phyloP scores from a whole-genome alignment of 92 coral and sea anemone species.

The Epizoanthus illoricatus region DNA sequence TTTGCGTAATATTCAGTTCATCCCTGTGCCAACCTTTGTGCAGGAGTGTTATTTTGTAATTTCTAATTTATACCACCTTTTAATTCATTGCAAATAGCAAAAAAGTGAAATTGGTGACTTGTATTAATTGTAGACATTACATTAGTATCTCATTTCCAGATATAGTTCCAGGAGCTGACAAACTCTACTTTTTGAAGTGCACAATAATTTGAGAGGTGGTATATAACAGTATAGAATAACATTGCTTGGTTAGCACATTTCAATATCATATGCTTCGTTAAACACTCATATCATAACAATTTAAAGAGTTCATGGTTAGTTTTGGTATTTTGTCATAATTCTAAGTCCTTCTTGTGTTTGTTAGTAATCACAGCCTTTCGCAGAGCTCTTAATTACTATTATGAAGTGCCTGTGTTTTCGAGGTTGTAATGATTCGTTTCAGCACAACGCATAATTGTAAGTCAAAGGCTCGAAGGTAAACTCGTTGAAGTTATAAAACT shows the following conservation, averaged over 20 bases:
- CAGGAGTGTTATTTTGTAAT: not conserved
- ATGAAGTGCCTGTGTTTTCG: no score
- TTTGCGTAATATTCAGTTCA: not conserved
- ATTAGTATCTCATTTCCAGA: no score
- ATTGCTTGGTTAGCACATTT: not conserved
- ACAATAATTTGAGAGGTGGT: conserved; percentile 1
- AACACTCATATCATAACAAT: no score
- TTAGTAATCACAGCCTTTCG: no score
- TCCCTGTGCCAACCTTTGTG: not conserved
- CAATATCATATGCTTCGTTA: not conserved
- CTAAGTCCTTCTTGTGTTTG: no score
- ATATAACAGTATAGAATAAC: not conserved
- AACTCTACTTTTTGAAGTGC: not conserved
- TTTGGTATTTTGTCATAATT: no score
- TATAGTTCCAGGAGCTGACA: not conserved
- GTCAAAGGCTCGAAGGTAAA: no score
- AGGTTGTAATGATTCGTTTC: no score
- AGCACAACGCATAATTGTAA: no score
- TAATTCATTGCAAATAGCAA: not conserved
- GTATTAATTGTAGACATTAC: no score
- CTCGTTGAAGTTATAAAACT: not conserved
- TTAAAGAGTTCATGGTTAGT: no score
- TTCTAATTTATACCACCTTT: conserved; percentile 13
- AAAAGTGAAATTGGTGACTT: not conserved
- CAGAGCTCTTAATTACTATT: no score